These are phyloP conservation scores for Aegithalos caudatus DNA, from an alignment of 2,113 vertebrate genomes.

Conservation along the genomic window DNA sequence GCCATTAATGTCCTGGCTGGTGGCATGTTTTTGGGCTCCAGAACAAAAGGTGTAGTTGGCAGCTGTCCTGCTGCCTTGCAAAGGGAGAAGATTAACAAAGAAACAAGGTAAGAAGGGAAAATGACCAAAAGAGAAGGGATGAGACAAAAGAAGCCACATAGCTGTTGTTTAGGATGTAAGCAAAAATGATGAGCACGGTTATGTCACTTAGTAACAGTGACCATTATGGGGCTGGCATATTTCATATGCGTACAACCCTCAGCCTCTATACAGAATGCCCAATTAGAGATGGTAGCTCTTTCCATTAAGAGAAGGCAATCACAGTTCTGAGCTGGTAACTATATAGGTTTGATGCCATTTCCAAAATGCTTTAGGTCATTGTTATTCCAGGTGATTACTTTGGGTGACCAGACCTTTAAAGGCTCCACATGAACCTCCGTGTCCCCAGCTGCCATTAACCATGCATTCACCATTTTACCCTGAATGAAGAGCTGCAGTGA, in stretches of 20 bases:
- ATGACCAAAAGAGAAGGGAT: not conserved
- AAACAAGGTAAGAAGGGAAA: not conserved
- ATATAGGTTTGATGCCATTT: not conserved
- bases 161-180: not conserved
- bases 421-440: accelerated
- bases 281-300: not conserved
- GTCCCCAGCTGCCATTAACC: not conserved
- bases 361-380: not conserved
- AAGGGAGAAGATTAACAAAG: not conserved
- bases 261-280: not conserved
- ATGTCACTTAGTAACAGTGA: not conserved
- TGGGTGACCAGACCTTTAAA: not conserved
- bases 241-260: not conserved
- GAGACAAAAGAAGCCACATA: not conserved
- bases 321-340: not conserved
- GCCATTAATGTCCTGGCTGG: not conserved
- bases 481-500: not conserved
- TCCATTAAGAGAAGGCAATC: not conserved
- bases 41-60: not conserved
- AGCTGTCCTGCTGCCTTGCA: not conserved
- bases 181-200: not conserved
- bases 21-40: not conserved
- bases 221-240: not conserved
- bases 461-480: accelerated
- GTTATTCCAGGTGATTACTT: not conserved